These are phyloP conservation scores for Aurelia sp. DNA, from an alignment of 30 jellyfish, hydroid and myxozoan genomes.

Conservation along the genomic window DNA sequence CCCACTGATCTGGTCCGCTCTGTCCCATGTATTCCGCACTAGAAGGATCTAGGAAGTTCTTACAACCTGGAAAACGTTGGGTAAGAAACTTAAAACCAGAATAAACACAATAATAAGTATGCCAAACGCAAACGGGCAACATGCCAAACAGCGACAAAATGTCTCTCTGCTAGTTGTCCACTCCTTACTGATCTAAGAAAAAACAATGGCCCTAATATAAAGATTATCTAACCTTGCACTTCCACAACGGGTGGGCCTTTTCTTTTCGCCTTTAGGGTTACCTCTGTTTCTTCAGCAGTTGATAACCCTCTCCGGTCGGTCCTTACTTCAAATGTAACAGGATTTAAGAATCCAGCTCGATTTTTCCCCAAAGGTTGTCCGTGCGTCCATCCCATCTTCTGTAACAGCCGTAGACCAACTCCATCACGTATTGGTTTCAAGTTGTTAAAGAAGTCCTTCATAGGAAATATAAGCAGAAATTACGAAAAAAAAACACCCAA, in stretches of 20 bases:
- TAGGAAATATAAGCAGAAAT: constrained; percentile 1
- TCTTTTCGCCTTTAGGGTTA: constrained; percentile 15
- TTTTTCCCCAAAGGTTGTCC: constrained; percentile 96
- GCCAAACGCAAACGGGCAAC: too few species aligned
- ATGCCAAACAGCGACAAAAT: too few species aligned
- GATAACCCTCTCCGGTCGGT: constrained; percentile 93
- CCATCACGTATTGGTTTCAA: constrained; percentile 93
- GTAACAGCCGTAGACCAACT: constrained; percentile 82
- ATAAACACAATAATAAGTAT: too few species aligned
- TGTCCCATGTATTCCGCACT: too few species aligned
- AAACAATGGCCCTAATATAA: too few species aligned
- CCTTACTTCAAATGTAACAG: constrained; percentile 63
- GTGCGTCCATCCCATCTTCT: constrained; percentile 97
- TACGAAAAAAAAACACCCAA: background rate
- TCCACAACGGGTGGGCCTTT: constrained; percentile 59
- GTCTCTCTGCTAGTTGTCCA: too few species aligned
- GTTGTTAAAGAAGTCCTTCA: constrained; percentile 87
- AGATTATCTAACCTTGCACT: constrained; percentile 39
- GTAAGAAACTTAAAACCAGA: too few species aligned
- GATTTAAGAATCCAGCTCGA: constrained; percentile 84
- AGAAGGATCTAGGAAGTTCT: too few species aligned
- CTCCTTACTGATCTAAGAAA: too few species aligned
- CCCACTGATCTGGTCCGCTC: too few species aligned
- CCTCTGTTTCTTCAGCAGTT: constrained; percentile 71
- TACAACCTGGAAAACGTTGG: too few species aligned